phyloP scores from a whole-genome alignment of 2,113 vertebrate genomes.

The Stigmatopora nigra region DNA sequence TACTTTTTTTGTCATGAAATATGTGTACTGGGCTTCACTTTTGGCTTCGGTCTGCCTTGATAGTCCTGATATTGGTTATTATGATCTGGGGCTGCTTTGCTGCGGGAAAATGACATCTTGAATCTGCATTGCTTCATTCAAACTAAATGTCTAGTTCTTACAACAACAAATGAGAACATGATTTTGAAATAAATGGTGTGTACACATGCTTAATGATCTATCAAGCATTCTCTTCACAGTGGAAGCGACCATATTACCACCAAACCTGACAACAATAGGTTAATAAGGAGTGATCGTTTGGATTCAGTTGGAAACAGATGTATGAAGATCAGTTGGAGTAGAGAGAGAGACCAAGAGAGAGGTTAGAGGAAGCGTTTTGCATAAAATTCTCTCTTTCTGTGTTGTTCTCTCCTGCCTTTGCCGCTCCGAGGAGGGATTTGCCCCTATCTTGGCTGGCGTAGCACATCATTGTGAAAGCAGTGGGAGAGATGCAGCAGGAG shows the following conservation, averaged over 20 bases:
- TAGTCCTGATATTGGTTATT: too few relatives aligned
- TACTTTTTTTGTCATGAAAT: too few relatives aligned
- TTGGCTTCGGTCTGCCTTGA: too few relatives aligned
- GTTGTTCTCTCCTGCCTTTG: conserved; percentile 37
- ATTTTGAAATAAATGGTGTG: background rate
- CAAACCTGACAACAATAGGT: conserved; percentile 12
- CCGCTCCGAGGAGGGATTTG: conserved; percentile 64
- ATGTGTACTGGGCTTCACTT: too few relatives aligned
- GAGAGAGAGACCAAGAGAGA: conserved; percentile 37
- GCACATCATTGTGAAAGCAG: conserved; percentile 62
- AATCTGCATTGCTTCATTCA: background rate
- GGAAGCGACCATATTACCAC: background rate
- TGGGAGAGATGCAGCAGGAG: conserved; percentile 55
- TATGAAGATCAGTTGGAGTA: conserved; percentile 27
- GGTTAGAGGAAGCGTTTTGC: conserved; percentile 39
- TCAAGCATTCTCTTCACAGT: background rate
- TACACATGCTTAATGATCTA: background rate
- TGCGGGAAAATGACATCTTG: too few relatives aligned
- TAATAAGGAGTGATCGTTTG: conserved; percentile 34
- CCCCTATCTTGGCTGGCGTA: conserved; percentile 64
- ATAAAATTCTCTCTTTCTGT: conserved; percentile 17
- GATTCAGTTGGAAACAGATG: conserved; percentile 1
- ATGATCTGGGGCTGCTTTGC: too few relatives aligned
- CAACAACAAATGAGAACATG: background rate
- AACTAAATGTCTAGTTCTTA: background rate